These are phyloP conservation scores for Drosophila merina DNA, from an alignment of 2,888 invertebrate species.

Conservation along the genomic window DNA sequence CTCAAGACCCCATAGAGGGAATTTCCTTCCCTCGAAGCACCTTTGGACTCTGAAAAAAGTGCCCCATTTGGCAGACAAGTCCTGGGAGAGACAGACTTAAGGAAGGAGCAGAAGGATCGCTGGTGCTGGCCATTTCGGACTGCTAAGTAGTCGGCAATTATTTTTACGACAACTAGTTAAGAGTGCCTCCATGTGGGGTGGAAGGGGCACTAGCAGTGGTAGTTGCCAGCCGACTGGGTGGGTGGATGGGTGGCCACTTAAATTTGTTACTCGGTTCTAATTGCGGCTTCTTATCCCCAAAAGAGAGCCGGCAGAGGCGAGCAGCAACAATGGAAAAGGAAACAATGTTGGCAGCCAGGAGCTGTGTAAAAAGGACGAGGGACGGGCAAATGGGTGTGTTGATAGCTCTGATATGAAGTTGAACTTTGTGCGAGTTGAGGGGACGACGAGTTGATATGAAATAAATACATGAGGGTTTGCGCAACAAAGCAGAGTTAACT, in stretches of 20 bases:
- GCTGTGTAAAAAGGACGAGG: constrained; percentile 20
- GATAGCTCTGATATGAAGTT: constrained; percentile 72
- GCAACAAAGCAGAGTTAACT: constrained; percentile 51
- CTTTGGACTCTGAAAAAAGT: not conserved
- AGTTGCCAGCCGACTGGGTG: not conserved
- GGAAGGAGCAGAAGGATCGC: constrained; percentile 14
- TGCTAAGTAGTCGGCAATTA: constrained; percentile 80
- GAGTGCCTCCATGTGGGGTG: constrained; percentile 51
- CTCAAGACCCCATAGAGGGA: not conserved
- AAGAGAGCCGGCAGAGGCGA: constrained; percentile 41
- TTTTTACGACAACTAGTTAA: constrained; percentile 80
- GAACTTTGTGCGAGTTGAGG: constrained; percentile 35
- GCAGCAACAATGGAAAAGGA: constrained; percentile 54
- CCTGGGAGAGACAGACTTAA: constrained; percentile 1
- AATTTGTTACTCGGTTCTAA: constrained; percentile 70
- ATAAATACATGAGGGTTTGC: constrained; percentile 68
- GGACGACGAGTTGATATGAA: constrained; percentile 70
- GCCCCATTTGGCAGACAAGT: constrained; percentile 1
- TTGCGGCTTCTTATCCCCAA: constrained; percentile 57
- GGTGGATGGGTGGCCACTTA: constrained; percentile 48
- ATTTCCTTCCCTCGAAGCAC: constrained; percentile 6
- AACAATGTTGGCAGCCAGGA: constrained; percentile 33
- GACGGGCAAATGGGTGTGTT: constrained; percentile 57
- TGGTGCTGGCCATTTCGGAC: constrained; percentile 60
- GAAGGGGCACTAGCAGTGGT: not conserved